A percentile compares a stretch with the other conserved stretches of the same genome.
Evolutionary conservation across 2,888 invertebrate species (phyloP).

Genomic region (Hirtodrosophila duncani): DNA sequence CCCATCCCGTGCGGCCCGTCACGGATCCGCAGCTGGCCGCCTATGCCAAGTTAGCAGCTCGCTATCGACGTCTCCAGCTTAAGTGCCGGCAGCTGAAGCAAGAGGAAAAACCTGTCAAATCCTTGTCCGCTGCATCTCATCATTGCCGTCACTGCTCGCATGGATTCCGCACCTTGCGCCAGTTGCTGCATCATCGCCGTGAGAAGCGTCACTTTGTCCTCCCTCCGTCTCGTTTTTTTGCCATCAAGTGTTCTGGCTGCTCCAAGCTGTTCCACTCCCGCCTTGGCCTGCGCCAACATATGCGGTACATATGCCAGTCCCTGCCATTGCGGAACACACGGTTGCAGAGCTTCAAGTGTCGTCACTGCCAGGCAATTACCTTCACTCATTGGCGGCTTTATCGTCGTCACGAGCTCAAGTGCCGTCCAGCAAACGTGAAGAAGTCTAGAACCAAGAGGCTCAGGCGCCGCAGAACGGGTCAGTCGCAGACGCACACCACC

Average conservation of each 20-base stretch:
- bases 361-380: slow-evolving; percentile 61
- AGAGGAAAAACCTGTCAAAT: neutral
- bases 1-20: slow-evolving; percentile 1
- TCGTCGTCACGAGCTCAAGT: slow-evolving; percentile 67
- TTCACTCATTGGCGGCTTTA: slow-evolving; percentile 74
- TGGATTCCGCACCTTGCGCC: slow-evolving; percentile 30
- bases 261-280: slow-evolving; percentile 65
- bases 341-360: slow-evolving; percentile 65
- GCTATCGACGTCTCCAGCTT: slow-evolving; percentile 42
- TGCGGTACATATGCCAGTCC: slow-evolving; percentile 72
- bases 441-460: slow-evolving; percentile 4
- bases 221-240: slow-evolving; percentile 29
- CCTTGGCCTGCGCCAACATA: slow-evolving; percentile 74
- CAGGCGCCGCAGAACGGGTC: neutral
- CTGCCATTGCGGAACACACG: slow-evolving; percentile 57
- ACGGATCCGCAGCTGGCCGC: slow-evolving; percentile 14
- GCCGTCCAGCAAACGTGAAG: slow-evolving; percentile 37
- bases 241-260: slow-evolving; percentile 66
- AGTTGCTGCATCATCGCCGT: slow-evolving; percentile 56
- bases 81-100: slow-evolving; percentile 42
- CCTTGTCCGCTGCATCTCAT: neutral
- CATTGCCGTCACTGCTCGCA: slow-evolving; percentile 37
- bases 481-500: neutral
- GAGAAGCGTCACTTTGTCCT: slow-evolving; percentile 37
- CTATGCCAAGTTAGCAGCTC: slow-evolving; percentile 49